Evolutionary conservation across 2,888 invertebrate genomes (phyloP).

Genomic region (Helicoverpa assulta): DNA sequence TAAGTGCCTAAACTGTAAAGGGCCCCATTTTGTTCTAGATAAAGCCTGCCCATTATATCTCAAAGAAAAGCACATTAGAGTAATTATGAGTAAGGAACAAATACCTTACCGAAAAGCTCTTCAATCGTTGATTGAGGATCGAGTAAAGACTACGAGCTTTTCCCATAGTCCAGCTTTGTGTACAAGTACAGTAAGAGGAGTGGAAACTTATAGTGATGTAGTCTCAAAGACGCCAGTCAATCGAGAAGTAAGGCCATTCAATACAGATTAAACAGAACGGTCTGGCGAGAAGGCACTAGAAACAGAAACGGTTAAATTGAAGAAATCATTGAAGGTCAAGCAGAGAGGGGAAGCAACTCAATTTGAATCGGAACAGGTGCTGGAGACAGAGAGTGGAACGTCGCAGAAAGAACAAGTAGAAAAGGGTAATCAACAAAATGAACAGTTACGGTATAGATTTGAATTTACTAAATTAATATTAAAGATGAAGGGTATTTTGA

Average conservation of each 20-base stretch:
- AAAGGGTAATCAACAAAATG: neutral
- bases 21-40: slow-evolving; percentile 7
- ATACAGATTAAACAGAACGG: no score
- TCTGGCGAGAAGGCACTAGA: no score
- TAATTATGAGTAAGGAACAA: slow-evolving; percentile 11
- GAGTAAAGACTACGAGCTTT: neutral
- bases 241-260: no score
- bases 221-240: no score
- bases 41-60: slow-evolving; percentile 4
- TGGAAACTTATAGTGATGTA: no score
- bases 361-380: no score
- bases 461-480: slow-evolving; percentile 1
- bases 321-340: no score
- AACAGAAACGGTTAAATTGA: no score
- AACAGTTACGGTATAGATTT: slow-evolving; percentile 7
- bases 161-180: neutral
- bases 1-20: slow-evolving; percentile 9
- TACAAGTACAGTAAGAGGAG: no score
- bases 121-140: neutral
- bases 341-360: no score
- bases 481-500: slow-evolving; percentile 6
- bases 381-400: no score
- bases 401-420: neutral
- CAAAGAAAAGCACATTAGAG: slow-evolving; percentile 15
- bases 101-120: slow-evolving; percentile 10